Percentiles rank a stretch among this genome's conserved stretches.
Evolutionary conservation across 2,888 invertebrate genomes (phyloP).

Genomic region (Plagiodera versicolora): DNA sequence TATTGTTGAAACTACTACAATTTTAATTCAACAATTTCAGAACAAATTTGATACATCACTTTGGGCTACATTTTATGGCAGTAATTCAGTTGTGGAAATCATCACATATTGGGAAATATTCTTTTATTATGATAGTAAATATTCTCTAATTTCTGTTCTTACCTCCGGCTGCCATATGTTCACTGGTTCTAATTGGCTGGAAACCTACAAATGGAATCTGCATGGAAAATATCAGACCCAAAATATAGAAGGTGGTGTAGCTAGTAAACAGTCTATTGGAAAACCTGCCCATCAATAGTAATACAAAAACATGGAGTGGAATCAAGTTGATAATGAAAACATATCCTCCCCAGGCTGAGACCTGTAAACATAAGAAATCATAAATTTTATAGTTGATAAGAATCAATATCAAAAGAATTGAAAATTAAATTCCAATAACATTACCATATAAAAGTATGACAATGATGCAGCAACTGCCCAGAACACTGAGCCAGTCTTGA

Average conservation of each 20-base stretch:
- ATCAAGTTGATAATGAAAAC: conserved; percentile 99
- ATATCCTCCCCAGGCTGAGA: conserved; percentile 99
- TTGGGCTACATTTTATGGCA: too few relatives aligned
- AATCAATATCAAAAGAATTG: too few relatives aligned
- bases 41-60: too few relatives aligned
- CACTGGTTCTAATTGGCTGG: conserved; percentile 97
- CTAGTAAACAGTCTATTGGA: conserved; percentile 91
- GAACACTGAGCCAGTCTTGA: conserved; percentile 96
- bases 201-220: conserved; percentile 96
- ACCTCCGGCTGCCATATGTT: conserved; percentile 99
- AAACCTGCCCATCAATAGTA: conserved; percentile 93
- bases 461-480: conserved; percentile 94
- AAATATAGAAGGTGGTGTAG: conserved; percentile 95
- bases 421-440: conserved; percentile 34
- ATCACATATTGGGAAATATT: too few relatives aligned
- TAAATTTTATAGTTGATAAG: too few relatives aligned
- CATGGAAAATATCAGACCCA: conserved; percentile 95
- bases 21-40: too few relatives aligned
- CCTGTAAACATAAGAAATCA: conserved; percentile 65
- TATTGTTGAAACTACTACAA: too few relatives aligned
- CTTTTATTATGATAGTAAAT: too few relatives aligned
- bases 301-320: conserved; percentile 93
- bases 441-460: conserved; percentile 99
- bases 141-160: conserved; percentile 27
- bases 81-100: too few relatives aligned